Base-by-base conservation (phyloP, 2,113 vertebrate genomes). In the Pica pica region DNA sequence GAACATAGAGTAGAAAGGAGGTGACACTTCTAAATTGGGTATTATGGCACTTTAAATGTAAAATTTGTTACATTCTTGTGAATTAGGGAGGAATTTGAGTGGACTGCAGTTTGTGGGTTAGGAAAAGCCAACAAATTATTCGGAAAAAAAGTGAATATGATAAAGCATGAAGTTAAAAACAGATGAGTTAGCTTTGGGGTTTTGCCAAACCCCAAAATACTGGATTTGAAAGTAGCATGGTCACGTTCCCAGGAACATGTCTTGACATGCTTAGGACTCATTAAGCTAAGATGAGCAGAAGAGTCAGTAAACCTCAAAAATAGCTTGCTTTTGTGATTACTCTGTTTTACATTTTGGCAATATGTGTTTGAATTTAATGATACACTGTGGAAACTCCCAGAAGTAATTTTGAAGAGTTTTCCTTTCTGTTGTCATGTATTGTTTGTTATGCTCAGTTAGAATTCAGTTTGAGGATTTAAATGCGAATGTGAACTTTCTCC, bases 321-420 rank as follows among this genome's bases (percentile, higher is more conserved):
- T 14, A 85, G 42, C 46, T 95, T 90, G 64, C 82, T 83, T 94
- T 61, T 83, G 71, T 74, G 87, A 77, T 91, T 85, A 20, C 49
- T 57, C 23, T 76, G n/a, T 60, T 93, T 80, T 86, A 55, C 67
- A 17, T 92, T 90, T 94, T 94, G 82, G 76, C 64, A 77, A 12
- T 93, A 52, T n/a, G 4, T 49, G 10, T 83, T 90, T 94, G 68
- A 63, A 75, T 96, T 91, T 92, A 93, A 83, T 88, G 56, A 69
- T 47, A 47, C 7, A 6, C 64, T 35, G 5, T 1, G 22, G 83
- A 83, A 94, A 94, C 68, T 87, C 88, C 80, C 83, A 90, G 69
- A 75, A 90, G 76, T 74, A 47, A 63, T 77, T 93, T 59, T 88
- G 60, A 81, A 59, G 67, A 79, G 10, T 60, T 83, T 83, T 82